Evolutionary conservation across 2,113 vertebrate genomes (phyloP), one percentile per base, ranked within the genome.

Genomic region (Todiramphus chloris): DNA sequence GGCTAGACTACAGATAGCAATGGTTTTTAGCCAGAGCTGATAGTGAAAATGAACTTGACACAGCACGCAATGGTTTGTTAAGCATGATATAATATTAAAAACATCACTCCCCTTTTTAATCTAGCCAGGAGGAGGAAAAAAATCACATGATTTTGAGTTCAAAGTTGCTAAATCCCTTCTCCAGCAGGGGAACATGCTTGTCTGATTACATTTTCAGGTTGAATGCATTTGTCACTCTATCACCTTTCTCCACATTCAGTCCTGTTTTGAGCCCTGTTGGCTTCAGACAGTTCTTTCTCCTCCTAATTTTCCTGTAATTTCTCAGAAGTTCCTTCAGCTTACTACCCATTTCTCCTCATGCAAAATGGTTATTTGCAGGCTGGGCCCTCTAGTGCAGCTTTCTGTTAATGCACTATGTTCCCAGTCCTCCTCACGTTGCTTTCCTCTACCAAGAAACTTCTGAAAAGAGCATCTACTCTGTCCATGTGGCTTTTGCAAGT

Each of bases 91-190:
- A 93, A 87, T 85, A 93, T 69, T 87, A 76, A 96, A 96, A 95
- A 91, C 82, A 97, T 89, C 48, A 79, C 79, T 93, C 89, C 70
- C 75, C 62, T 89, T 84, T 77, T 73, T 89, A 89, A 95, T 91
- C 91, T 94, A 93, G 91, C 91, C 95, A 96, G 77, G 44, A 94
- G 91, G 87, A 93, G 35, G 78, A 82, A 94, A 74, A 74, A 92
- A 96, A 94, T 91, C 93, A 95, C 94, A 95, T 91, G 93, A 87
- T 81, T 94, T 70, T 91, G 85, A 96, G 96, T 93, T 97, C 95
- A 95, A 93, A 97, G 94, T 94, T 93, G 90, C 91, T 93, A 96
- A 97, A 97, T 96, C 95, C 91, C 80, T 91, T 94, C 69, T 96
- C 63, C 84, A 96, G 78, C 91, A 92, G 84, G 53, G 55, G 55